These are phyloP conservation scores for Palythoa heliodiscus DNA, from an alignment of 92 coral and sea anemone genomes.

Conservation along the genomic window DNA sequence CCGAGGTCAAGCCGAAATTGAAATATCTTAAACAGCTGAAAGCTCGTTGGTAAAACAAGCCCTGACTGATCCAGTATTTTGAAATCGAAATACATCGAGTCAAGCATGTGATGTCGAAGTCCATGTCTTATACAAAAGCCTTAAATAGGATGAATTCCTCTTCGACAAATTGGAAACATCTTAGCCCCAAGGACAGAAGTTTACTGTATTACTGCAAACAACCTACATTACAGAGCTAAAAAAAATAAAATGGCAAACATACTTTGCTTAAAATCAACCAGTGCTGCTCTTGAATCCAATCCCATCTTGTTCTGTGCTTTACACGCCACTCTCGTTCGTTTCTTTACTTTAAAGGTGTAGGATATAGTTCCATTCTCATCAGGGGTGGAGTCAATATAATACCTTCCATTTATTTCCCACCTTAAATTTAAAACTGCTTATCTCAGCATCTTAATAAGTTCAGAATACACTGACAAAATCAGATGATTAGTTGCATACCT, in stretches of 20 bases:
- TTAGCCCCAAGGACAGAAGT: too few relatives aligned
- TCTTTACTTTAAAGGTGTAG: conserved; percentile 1
- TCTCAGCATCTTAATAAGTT: neutral
- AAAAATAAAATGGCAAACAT: neutral
- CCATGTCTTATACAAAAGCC: too few relatives aligned
- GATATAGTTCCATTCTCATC: conserved; percentile 34
- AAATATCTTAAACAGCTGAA: too few relatives aligned
- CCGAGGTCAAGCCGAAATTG: too few relatives aligned
- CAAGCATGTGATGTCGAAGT: too few relatives aligned
- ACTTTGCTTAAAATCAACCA: conserved; percentile 14
- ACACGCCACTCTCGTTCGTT: conserved; percentile 16
- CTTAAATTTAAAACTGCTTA: neutral
- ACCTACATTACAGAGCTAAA: neutral
- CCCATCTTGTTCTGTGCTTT: conserved; percentile 22
- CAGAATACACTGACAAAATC: neutral
- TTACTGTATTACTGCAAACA: neutral
- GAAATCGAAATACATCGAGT: too few relatives aligned
- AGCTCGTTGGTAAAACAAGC: too few relatives aligned
- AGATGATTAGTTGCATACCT: conserved; percentile 3
- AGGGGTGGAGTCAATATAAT: neutral
- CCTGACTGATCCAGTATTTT: too few relatives aligned
- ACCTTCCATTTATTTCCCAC: conserved; percentile 29
- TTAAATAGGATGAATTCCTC: too few relatives aligned
- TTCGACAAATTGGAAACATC: too few relatives aligned
- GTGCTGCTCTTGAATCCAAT: conserved; percentile 24